Evolutionary conservation across 2,797 vertebrate genomes (phyloP).

Genomic region (Pelochelys cantorii): DNA sequence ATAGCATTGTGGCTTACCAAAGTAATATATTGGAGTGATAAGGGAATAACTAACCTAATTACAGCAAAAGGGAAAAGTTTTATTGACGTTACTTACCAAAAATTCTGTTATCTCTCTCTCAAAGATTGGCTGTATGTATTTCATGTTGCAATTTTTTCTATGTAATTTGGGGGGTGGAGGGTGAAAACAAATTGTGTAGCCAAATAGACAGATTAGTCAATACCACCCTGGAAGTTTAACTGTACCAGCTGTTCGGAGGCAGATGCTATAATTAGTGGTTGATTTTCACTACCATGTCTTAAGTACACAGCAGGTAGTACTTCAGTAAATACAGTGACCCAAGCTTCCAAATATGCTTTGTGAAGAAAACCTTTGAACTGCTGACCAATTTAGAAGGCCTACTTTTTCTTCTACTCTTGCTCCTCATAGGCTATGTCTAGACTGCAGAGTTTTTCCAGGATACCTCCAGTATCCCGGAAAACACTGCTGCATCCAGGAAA

Average conservation of each 20-base stretch:
- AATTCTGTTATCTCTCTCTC: not conserved
- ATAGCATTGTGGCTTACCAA: not conserved
- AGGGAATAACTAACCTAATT: not conserved
- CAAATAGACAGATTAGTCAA: not conserved
- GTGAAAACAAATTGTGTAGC: not conserved
- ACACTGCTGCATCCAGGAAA: too few relatives aligned
- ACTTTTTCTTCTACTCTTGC: not conserved
- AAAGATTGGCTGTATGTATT: not conserved
- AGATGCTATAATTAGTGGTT: conserved; percentile 56
- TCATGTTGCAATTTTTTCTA: not conserved
- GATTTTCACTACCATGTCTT: conserved; percentile 13
- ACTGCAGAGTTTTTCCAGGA: too few relatives aligned
- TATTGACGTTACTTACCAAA: too few relatives aligned
- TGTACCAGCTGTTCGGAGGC: conserved; percentile 64
- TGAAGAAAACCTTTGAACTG: not conserved
- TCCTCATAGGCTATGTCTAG: not conserved
- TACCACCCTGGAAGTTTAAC: conserved; percentile 16
- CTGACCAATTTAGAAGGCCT: not conserved
- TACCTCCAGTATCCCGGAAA: too few relatives aligned
- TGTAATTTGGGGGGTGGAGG: not conserved
- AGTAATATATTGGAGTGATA: not conserved
- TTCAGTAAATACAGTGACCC: conserved; percentile 29
- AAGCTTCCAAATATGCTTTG: not conserved
- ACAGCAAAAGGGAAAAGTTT: not conserved
- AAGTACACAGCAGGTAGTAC: not conserved